A percentile compares a stretch with the other conserved stretches of the same genome.
Evolutionary conservation across 2,888 invertebrate genomes (phyloP).

Genomic region (Flabesymbios commensalis): DNA sequence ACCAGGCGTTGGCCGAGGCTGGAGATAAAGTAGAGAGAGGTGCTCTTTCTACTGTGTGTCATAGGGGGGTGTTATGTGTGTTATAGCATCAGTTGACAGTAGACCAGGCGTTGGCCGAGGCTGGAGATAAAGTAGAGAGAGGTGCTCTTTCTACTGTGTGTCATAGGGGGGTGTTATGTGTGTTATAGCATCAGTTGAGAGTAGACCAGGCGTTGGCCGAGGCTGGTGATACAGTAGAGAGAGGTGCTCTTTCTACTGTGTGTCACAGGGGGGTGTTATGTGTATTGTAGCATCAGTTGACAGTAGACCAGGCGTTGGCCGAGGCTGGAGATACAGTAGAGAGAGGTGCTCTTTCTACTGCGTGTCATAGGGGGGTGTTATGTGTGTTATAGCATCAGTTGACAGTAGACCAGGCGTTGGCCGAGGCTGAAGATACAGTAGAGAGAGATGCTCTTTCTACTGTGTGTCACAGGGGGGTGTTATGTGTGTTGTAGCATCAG

Average conservation of each 20-base stretch:
- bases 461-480: no score
- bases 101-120: constrained; percentile 59
- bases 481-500: constrained; percentile 47
- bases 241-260: no score
- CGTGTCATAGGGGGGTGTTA: no score
- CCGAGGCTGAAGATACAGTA: constrained; percentile 66
- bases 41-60: no score
- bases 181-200: no score
- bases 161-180: no score
- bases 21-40: constrained; percentile 67
- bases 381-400: constrained; percentile 48
- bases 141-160: constrained; percentile 70
- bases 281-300: constrained; percentile 52
- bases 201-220: no score
- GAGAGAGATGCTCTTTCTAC: constrained; percentile 68
- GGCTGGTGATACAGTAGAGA: no score
- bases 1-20: constrained; percentile 62
- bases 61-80: no score
- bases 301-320: constrained; percentile 51
- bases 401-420: constrained; percentile 53
- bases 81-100: constrained; percentile 50
- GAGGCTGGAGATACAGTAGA: constrained; percentile 67
- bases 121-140: constrained; percentile 66
- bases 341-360: constrained; percentile 68
- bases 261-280: no score